These are phyloP conservation scores for Peromyscus leucopus DNA, from an alignment of 2,113 vertebrate species.

Conservation along the genomic window DNA sequence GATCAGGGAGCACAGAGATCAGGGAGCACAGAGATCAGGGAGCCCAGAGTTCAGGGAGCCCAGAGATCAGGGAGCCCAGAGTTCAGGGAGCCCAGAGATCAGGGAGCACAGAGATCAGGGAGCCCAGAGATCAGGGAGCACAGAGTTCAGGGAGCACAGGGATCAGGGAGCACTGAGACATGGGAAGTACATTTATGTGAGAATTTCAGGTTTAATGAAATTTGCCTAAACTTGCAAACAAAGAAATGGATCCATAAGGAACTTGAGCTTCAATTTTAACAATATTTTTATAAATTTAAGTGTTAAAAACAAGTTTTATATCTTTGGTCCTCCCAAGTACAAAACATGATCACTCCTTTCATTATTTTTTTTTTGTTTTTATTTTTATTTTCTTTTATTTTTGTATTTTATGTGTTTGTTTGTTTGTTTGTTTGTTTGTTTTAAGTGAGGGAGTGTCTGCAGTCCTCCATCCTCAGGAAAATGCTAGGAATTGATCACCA, in stretches of 20 bases:
- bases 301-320: neutral
- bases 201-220: conserved; percentile 40
- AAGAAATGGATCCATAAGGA: neutral
- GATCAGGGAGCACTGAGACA: neutral
- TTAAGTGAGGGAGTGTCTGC: neutral
- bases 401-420: no score
- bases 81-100: no score
- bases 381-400: neutral
- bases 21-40: neutral
- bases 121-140: neutral
- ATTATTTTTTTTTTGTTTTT: neutral
- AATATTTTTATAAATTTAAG: conserved; percentile 59
- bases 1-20: neutral
- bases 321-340: neutral
- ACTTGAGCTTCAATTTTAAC: conserved; percentile 61
- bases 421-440: neutral
- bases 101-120: neutral
- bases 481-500: no score
- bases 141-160: neutral
- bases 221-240: neutral
- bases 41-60: neutral
- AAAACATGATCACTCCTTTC: neutral
- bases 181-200: neutral
- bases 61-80: neutral
- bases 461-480: neutral